Evolutionary conservation across 2,113 vertebrate species (phyloP).

Genomic region (Cettia cetti): DNA sequence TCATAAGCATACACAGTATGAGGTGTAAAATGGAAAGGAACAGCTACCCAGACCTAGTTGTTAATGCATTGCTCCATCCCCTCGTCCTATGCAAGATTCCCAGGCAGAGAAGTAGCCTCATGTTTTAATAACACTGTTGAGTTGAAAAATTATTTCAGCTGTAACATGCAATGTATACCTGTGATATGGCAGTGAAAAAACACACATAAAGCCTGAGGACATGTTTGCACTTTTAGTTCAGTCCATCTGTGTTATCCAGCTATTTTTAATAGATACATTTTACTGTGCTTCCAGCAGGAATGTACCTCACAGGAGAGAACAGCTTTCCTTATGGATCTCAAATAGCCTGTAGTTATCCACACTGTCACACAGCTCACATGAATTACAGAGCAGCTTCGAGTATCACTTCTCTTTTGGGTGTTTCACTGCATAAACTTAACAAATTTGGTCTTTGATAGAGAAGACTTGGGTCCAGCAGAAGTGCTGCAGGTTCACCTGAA

Average conservation of each 20-base stretch:
- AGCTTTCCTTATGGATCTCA: not conserved
- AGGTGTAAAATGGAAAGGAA: not conserved
- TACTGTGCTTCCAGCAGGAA: not conserved
- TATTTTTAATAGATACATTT: not conserved
- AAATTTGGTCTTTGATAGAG: not conserved
- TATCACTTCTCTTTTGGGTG: not conserved
- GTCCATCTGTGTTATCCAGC: not conserved
- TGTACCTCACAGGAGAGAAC: not conserved
- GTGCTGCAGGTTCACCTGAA: not conserved
- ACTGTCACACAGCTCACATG: not conserved
- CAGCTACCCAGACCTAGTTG: not conserved
- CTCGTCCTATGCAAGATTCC: not conserved
- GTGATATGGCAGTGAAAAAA: not conserved
- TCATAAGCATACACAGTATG: not conserved
- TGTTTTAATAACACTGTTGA: not conserved
- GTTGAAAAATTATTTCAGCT: not conserved
- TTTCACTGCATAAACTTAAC: not conserved
- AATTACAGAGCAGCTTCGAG: not conserved
- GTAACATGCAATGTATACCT: not conserved
- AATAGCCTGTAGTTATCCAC: not conserved
- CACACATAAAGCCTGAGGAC: not conserved
- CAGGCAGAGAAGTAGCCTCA: not conserved
- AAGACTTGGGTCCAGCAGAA: not conserved
- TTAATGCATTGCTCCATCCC: not conserved
- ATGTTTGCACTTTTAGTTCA: not conserved